These are phyloP conservation scores for Iselma pallidipennis DNA, from an alignment of 2,888 invertebrate species.

Conservation along the genomic window DNA sequence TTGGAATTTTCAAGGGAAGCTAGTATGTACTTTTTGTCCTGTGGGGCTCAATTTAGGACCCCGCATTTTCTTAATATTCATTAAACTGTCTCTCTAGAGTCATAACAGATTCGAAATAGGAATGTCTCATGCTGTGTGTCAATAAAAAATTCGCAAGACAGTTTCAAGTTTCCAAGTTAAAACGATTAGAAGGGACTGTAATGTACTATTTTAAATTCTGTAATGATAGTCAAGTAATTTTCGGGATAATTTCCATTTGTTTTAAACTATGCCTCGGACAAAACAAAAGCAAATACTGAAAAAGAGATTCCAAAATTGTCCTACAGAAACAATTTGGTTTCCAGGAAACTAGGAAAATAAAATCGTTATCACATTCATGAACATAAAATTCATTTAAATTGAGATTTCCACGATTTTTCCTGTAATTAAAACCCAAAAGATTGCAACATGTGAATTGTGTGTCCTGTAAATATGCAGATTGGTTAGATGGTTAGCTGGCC, in stretches of 20 bases:
- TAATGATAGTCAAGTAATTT: not conserved
- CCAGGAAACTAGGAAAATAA: too few species aligned
- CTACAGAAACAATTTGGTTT: too few species aligned
- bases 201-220: not conserved
- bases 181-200: not conserved
- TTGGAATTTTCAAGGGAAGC: too few species aligned
- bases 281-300: too few species aligned
- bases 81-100: conserved; percentile 17
- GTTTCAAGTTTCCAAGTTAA: not conserved
- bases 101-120: conserved; percentile 13
- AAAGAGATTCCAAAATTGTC: too few species aligned
- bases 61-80: conserved; percentile 20
- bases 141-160: conserved; percentile 2
- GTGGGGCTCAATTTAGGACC: conserved; percentile 17
- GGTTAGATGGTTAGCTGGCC: not conserved
- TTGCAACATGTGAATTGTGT: not conserved
- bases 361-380: too few species aligned
- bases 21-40: too few species aligned
- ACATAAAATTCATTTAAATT: too few species aligned
- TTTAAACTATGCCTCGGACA: too few species aligned
- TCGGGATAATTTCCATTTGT: too few species aligned
- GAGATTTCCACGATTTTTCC: too few species aligned
- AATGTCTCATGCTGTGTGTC: conserved; percentile 5
- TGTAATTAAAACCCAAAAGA: not conserved
- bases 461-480: not conserved